Conservation (phyloP, 1,140 invertebrate genomes). For the Scaptomyza pallida region DNA sequence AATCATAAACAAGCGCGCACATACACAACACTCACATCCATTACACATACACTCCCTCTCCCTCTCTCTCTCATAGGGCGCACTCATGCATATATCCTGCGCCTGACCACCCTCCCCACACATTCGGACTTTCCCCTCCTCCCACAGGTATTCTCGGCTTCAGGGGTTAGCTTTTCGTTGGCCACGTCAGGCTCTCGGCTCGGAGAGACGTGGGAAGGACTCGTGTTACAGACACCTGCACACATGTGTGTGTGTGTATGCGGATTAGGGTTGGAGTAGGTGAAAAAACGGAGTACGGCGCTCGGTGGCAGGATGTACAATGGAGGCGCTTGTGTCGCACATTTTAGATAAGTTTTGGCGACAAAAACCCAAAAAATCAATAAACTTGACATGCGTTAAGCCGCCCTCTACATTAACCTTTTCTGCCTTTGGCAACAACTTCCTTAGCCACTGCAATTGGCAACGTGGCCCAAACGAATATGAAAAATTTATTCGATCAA, state of each 20-base stretch:
- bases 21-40: background rate
- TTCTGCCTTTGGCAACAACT: background rate
- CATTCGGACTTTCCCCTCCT: background rate
- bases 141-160: slow-evolving; percentile 20
- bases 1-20: slow-evolving; percentile 46
- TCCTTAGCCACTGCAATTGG: too few species aligned
- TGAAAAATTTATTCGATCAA: too few species aligned
- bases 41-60: background rate
- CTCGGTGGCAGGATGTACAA: too few species aligned
- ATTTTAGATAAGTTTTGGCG: slow-evolving; percentile 33
- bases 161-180: slow-evolving; percentile 11
- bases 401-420: background rate
- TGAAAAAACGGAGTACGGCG: too few species aligned
- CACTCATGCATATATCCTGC: slow-evolving; percentile 65
- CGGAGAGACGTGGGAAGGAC: slow-evolving; percentile 31
- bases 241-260: too few species aligned
- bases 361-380: slow-evolving; percentile 26
- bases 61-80: background rate
- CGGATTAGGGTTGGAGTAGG: background rate
- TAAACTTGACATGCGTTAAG: slow-evolving; percentile 10
- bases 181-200: slow-evolving; percentile 20
- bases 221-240: slow-evolving; percentile 62
- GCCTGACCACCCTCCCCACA: slow-evolving; percentile 1
- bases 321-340: slow-evolving; percentile 11
- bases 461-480: too few species aligned